A percentile compares a stretch with the other conserved stretches of the same genome.
Evolutionary conservation across 2,113 vertebrate genomes (phyloP).

Genomic region (Xenopus borealis): DNA sequence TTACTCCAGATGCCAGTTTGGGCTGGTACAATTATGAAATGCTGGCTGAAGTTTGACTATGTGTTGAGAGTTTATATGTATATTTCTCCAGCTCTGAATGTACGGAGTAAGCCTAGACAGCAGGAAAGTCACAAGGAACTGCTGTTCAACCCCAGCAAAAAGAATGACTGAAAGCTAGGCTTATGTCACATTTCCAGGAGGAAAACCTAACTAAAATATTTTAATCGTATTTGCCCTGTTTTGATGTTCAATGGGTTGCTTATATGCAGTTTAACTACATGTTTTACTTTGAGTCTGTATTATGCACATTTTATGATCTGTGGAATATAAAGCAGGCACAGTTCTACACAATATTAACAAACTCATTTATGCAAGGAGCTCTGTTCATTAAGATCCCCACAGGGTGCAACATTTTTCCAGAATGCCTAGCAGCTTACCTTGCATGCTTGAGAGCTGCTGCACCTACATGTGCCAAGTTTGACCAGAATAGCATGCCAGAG

Average conservation of each 20-base stretch:
- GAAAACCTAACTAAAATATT: conserved; percentile 17
- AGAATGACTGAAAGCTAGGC: conserved; percentile 3
- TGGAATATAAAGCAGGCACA: conserved; percentile 1
- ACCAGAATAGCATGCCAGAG: too few species aligned
- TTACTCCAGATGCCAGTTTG: conserved; percentile 20
- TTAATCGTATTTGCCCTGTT: conserved; percentile 20
- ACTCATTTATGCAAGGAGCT: too few species aligned
- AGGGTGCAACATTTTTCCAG: too few species aligned
- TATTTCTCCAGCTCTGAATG: background rate
- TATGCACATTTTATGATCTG: conserved; percentile 15
- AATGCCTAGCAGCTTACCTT: too few species aligned
- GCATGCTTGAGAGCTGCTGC: too few species aligned
- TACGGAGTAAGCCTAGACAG: background rate
- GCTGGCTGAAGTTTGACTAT: background rate
- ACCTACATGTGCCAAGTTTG: too few species aligned
- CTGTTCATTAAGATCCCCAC: too few species aligned
- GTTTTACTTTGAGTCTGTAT: conserved; percentile 6
- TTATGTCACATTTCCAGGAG: conserved; percentile 9
- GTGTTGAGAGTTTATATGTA: background rate
- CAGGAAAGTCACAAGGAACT: background rate
- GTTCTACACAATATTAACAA: too few species aligned
- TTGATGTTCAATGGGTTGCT: background rate
- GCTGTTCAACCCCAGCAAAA: background rate
- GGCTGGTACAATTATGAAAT: conserved; percentile 21
- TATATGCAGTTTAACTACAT: conserved; percentile 3